Evolutionary conservation across 2,113 vertebrate genomes (phyloP).

Genomic region (Gavia stellata): DNA sequence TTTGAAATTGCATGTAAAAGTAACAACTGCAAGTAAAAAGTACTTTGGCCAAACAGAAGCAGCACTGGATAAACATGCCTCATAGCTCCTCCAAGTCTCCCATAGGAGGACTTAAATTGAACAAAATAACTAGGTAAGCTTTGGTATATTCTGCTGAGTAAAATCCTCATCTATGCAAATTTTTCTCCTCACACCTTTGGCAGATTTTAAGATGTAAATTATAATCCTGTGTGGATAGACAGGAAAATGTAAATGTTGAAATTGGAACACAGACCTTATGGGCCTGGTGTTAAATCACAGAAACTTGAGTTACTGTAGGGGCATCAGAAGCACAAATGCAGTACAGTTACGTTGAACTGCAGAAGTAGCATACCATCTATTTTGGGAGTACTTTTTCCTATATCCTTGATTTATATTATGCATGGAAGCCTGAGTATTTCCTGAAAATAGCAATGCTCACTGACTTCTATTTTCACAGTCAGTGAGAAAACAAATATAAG

Average conservation of each 20-base stretch:
- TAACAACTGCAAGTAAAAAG: not conserved
- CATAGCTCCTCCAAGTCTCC: not conserved
- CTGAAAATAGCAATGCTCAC: not conserved
- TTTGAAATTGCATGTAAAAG: not conserved
- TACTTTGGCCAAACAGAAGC: not conserved
- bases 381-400: not conserved
- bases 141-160: not conserved
- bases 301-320: not conserved
- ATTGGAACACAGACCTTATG: not conserved
- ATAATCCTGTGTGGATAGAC: not conserved
- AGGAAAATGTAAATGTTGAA: not conserved
- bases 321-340: not conserved
- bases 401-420: not conserved
- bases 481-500: not conserved
- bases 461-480: not conserved
- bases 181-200: not conserved
- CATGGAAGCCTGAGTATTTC: not conserved
- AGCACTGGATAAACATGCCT: not conserved
- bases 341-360: accelerated
- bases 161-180: not conserved
- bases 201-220: not conserved
- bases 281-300: not conserved
- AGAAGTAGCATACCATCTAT: not conserved
- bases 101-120: not conserved
- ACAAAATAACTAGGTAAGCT: not conserved